These are phyloP conservation scores for Acanthosepion esculentum DNA, from an alignment of 2,888 invertebrate genomes.

Conservation along the genomic window DNA sequence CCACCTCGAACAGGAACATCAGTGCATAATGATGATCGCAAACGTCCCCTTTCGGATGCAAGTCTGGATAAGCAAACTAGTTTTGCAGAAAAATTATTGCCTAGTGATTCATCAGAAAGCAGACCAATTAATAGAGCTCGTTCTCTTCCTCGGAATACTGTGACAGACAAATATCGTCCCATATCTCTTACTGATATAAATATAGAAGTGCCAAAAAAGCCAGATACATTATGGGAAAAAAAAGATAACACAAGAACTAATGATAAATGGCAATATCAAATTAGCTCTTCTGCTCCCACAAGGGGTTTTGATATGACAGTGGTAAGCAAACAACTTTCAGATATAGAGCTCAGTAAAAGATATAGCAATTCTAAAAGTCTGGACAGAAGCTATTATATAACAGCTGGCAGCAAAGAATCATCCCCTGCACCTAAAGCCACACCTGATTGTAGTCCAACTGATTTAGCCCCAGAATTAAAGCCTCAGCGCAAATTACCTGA, in stretches of 20 bases:
- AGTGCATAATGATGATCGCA: background rate
- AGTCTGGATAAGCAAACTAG: slow-evolving; percentile 35
- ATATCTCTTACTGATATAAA: background rate
- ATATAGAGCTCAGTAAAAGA: slow-evolving; percentile 24
- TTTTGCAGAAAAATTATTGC: background rate
- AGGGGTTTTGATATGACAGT: slow-evolving; percentile 21
- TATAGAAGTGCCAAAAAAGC: background rate
- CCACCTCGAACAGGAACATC: background rate
- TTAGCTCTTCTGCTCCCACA: background rate
- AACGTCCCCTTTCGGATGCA: slow-evolving; percentile 38
- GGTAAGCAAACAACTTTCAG: slow-evolving; percentile 43
- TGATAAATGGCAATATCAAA: slow-evolving; percentile 33
- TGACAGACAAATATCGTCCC: slow-evolving; percentile 24
- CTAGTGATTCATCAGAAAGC: background rate
- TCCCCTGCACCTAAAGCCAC: slow-evolving; percentile 45
- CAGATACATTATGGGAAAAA: slow-evolving; percentile 35
- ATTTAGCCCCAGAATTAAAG: slow-evolving; percentile 34
- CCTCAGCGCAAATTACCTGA: slow-evolving; percentile 24
- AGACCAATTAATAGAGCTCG: slow-evolving; percentile 36
- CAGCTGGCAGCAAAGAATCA: slow-evolving; percentile 38
- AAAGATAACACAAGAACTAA: background rate
- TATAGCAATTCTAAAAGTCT: slow-evolving; percentile 36
- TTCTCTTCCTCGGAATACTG: slow-evolving; percentile 24
- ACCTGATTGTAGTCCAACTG: slow-evolving; percentile 24
- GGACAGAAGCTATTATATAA: slow-evolving; percentile 9